Base-by-base conservation (phyloP, 2,797 vertebrate species). In the Coracias cyanogaster region DNA sequence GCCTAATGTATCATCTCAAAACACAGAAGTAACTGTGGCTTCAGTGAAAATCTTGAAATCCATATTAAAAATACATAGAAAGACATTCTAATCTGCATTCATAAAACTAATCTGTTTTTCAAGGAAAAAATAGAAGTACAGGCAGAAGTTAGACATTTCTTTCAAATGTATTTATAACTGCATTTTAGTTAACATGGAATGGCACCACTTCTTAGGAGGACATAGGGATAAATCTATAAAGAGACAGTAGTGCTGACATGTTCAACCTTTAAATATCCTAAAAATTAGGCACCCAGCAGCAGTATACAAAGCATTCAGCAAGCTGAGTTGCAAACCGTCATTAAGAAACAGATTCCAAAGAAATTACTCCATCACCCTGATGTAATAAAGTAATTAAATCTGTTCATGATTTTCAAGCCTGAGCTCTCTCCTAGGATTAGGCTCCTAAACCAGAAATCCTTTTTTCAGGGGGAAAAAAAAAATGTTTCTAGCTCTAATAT, bases 241-340 rank as follows among this genome's bases (percentile, higher is more conserved):
- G 31, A 90, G 37, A 48, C 17, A 58, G 19, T 65, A 78, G 26
- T 41, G 39, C 29, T 78, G 21, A 17, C 45, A 37, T 29, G 10
- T 71, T 88, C n/a, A 88, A 55, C 77, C 90, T 89, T 95, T 93
- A 90, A 83, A 93, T 12, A 88, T 6, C 21, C 77, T 62, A 39
- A 89, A 90, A 90, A 87, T 85, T 49, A 46, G 66, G 37, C 19
- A 87, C 11, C 10, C 35, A 80, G 29, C 13, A 76, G 66, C 9
- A 82, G 46, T 69, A 54, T 58, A 35, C 29, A 91, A 79, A 87
- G 26, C 19, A 66, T 76, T 73, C 64, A 67, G 49, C 11, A 74
- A 83, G 16, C 28, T 60, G 15, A 81, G 41, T 64, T 51, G 69
- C 45, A 95, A 91, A 66, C 35, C 9, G 66, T 12, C 20, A 69